Base-by-base conservation (phyloP, 2,113 vertebrate genomes). In the Aphelocoma coerulescens region DNA sequence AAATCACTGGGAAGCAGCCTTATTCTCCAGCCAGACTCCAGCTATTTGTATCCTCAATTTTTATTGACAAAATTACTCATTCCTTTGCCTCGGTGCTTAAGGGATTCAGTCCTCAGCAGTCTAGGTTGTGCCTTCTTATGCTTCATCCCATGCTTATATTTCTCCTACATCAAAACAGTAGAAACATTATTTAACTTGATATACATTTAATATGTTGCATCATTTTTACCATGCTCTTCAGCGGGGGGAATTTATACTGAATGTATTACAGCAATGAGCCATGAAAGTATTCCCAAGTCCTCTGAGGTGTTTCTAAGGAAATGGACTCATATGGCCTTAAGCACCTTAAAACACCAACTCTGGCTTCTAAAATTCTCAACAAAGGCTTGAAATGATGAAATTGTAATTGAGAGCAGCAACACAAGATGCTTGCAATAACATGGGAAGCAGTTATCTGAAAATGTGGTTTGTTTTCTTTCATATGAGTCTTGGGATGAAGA, bases 141-240 rank as follows among this genome's bases (percentile, higher is more conserved):
- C 27, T 13, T 71, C 46, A 91, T 93, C 81, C 88, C 72, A 49
- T 14, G n/a, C 58, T 90, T 74, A 16, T 74, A 13, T 67, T 85
- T 91, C 49, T 68, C 66, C 61, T 46, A 48, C 65, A 95, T 94
- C 76, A 82, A 74, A 94, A 79, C 58, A 90, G 62, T 52, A 84
- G 58, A 84, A 92, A 91, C 43, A 35, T 89, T 86, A 37, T 80
- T 96, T 95, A 58, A 87, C 74, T 87, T 83, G 73, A 94, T 91
- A n/a, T 12, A 81, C 30, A 81, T 95, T 96, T 93, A 75, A 91
- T 93, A 72, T 2, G 10, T 73, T 85, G 43, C 18, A 65, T 82
- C 14, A 2, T 81, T 91, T 93, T 87, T 58, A n/a, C 73, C 76
- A 24, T n/a, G 61, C 39, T 85, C 33, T 88, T 93, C 63, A 94